A percentile compares a stretch with the other conserved stretches of the same genome.
Evolutionary conservation across 1,140 invertebrate species (phyloP).

Genomic region (Pissodes strobi): DNA sequence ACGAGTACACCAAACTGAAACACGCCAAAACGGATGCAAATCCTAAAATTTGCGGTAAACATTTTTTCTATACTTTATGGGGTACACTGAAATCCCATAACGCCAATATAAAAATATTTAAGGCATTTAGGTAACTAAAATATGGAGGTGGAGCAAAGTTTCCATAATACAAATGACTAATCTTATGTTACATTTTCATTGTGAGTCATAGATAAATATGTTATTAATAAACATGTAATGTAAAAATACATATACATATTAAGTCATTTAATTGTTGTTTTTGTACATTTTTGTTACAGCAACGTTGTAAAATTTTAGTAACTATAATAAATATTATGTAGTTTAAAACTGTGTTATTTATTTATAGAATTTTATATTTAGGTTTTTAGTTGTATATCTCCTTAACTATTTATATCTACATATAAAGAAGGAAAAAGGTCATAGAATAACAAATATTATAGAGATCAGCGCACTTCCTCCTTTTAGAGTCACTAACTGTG

Average conservation of each 20-base stretch:
- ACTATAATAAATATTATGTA: conserved; percentile 38
- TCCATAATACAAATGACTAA: conserved; percentile 26
- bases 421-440: too few species aligned
- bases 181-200: conserved; percentile 26
- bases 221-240: conserved; percentile 32
- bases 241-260: conserved; percentile 33
- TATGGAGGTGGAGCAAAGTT: conserved; percentile 16
- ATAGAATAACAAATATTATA: too few species aligned
- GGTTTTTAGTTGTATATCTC: too few species aligned
- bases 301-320: conserved; percentile 38
- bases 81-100: neutral
- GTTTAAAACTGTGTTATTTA: too few species aligned
- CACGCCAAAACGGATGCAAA: neutral
- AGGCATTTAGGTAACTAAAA: conserved; percentile 10
- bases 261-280: conserved; percentile 39
- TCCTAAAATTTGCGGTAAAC: neutral
- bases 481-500: too few species aligned
- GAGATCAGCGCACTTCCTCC: too few species aligned
- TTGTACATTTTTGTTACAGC: conserved; percentile 37
- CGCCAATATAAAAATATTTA: conserved; percentile 2
- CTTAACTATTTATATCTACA: too few species aligned
- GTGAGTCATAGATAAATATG: conserved; percentile 32
- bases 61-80: conserved; percentile 2
- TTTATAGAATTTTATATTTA: too few species aligned
- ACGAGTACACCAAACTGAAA: too few species aligned